phyloP scores from a whole-genome alignment of 30 jellyfish, hydroid and myxozoan species.

The Pelagia noctiluca region DNA sequence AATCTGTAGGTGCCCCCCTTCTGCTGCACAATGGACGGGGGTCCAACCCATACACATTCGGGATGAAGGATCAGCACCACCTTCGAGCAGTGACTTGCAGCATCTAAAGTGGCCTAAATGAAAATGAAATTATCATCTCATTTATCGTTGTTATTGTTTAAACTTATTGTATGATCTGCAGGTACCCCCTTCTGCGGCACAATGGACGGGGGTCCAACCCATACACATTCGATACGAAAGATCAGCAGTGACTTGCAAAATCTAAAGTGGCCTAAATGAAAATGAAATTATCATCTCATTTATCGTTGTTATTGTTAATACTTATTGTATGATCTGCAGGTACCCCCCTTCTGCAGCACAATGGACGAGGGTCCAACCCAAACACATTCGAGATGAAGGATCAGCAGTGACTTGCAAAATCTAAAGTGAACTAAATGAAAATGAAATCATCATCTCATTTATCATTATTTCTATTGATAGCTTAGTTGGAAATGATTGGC shows the following conservation, averaged over 20 bases:
- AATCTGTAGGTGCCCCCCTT: slow-evolving; percentile 74
- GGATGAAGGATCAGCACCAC: slow-evolving; percentile 84
- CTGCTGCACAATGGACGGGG: slow-evolving; percentile 98
- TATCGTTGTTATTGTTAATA: too few species aligned
- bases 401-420: slow-evolving; percentile 81
- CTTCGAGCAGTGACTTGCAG: slow-evolving; percentile 78
- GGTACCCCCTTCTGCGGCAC: slow-evolving; percentile 95
- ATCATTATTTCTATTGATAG: too few species aligned
- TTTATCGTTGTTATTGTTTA: too few species aligned
- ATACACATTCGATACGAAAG: slow-evolving; percentile 76
- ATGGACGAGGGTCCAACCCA: slow-evolving; percentile 95
- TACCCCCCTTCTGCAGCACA: slow-evolving; percentile 96
- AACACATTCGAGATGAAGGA: slow-evolving; percentile 75
- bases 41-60: slow-evolving; percentile 92
- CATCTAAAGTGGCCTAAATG: slow-evolving; percentile 79
- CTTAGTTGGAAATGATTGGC: too few species aligned
- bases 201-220: slow-evolving; percentile 96
- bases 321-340: slow-evolving; percentile 56
- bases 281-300: background rate
- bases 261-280: slow-evolving; percentile 68
- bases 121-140: background rate
- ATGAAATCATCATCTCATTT: background rate
- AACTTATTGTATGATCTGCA: slow-evolving; percentile 62
- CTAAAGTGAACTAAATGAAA: slow-evolving; percentile 65
- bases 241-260: slow-evolving; percentile 82